Evolutionary conservation across 1,140 invertebrate genomes (phyloP), one percentile per base, ranked within the genome.

Genomic region (Bombyx mori): DNA sequence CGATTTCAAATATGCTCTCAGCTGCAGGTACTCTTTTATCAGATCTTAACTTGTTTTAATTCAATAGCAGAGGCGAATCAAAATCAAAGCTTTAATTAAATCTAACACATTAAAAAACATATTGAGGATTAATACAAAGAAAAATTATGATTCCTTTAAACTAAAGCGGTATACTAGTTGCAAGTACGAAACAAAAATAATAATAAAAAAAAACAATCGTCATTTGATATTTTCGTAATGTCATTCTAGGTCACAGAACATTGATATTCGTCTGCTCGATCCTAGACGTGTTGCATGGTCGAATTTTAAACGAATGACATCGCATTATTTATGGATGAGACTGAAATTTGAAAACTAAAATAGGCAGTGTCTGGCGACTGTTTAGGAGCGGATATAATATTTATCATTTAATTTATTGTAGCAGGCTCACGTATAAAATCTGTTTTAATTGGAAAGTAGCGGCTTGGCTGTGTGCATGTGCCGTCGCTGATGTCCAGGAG

Each of bases 271-370:
- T 77, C 68, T 76, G 66, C 63, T 61, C 58, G 54, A 66, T 74
- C 82, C 81, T 84, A 86, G 83, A 86, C 80, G 82, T 83, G 83
- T 83, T 85, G 79, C 83, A 85, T 82, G 77, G 80, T 83, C 82
- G 80, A 86, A 86, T 82, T 82, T 82, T 77, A 82, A 86, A 78
- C 63, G 80, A 82, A 81, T 84, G 73, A 73, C 83, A 78, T 78
- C 79, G 67, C 63, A 76, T 77, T 85, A 81, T 74, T 62, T 81
- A 85, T 85, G 82, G 79, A 86, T 86, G 82, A 86, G 83, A 66
- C 67, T 69, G 48, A 66, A 82, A 81, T 83, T 86, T 78, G 71
- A 79, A 79, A 85, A 68, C 75, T 83, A 82, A 86, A 86, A 67
- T 71, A 82, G 79, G 49, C 55, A 71, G 59, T 73, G 81, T 83